Evolutionary conservation across 2,797 vertebrate genomes (phyloP), one percentile per base, ranked within the genome.

Genomic region (Chloroceryle amazona): DNA sequence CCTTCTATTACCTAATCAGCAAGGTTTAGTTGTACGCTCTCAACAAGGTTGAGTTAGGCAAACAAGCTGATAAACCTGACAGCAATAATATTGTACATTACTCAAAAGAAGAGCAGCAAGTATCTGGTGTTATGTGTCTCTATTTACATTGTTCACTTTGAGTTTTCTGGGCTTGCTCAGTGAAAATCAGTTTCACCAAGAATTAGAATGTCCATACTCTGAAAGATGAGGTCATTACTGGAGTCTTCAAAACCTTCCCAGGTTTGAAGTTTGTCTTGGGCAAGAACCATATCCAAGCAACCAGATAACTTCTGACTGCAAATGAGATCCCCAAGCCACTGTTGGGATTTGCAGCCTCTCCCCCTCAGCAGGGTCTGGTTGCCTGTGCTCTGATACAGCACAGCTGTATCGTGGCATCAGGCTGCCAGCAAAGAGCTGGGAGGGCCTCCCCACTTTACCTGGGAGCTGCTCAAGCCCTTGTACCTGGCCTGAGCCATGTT

Each of bases 301-400:
- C 0, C 10, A 14, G 28, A 21, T 39, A 33, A 68, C 16, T 39
- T 79, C 49, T 3, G 1, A 71, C n/a, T 1, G 20, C 33, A 49
- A 1, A 1, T 0, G 0, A 44, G 35, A 28, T 16, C 21, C 28
- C 21, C 13, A 41, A 19, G 28, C 0, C 41, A n/a, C 22, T 1
- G 1, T 6, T 1, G 0, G 28, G n/a, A 66, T 15, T 25, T 35
- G n/a, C 63, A 79, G 62, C 20, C 39, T 70, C 65, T 31, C 16
- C 17, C 21, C n/a, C 54, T 63, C 12, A 18, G 39, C 1, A 0
- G 2, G 9, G 10, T 57, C 70, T 44, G 49, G 42, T 60, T 70
- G 66, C 47, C 42, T 14, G 39, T 28, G 44, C 75, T 31, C 3
- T 39, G 3, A 46, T 2, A 51, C 29, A 61, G 23, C 18, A 17